These are phyloP conservation scores for Mesembrinibis cayennensis DNA, from an alignment of 2,113 vertebrate genomes.

Conservation along the genomic window DNA sequence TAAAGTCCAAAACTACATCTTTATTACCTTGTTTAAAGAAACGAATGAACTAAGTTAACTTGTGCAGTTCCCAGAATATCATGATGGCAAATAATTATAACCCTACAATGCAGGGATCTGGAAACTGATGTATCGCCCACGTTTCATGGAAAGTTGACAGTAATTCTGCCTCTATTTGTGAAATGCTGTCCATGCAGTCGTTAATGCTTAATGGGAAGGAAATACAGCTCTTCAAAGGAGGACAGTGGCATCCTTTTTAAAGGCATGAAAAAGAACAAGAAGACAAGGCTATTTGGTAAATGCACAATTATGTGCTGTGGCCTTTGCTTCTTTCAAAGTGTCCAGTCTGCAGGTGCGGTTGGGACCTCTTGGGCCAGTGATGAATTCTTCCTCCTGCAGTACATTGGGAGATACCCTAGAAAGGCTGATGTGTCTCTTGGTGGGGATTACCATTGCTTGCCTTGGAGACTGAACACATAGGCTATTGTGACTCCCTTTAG, in stretches of 20 bases:
- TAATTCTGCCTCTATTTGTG: constrained; percentile 61
- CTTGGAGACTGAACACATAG: neutral
- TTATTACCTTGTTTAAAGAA: constrained; percentile 48
- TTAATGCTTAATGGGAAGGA: constrained; percentile 35
- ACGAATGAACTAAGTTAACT: constrained; percentile 10
- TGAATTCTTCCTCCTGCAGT: neutral
- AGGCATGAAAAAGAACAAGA: neutral
- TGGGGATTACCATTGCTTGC: neutral
- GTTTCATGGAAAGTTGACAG: constrained; percentile 39
- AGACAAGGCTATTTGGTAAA: neutral
- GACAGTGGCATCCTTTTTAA: neutral
- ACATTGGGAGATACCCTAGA: neutral
- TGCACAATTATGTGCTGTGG: neutral
- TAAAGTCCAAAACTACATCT: constrained; percentile 20
- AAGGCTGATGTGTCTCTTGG: neutral
- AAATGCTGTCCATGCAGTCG: constrained; percentile 8
- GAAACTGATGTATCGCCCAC: constrained; percentile 9
- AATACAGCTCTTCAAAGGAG: neutral
- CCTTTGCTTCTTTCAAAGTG: neutral
- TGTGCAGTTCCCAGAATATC: constrained; percentile 39
- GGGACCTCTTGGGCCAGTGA: neutral
- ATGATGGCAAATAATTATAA: constrained; percentile 49
- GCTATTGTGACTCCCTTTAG: neutral
- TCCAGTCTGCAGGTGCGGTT: neutral
- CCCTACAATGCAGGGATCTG: constrained; percentile 17